Evolutionary conservation across 92 coral and sea anemone genomes (phyloP).

Genomic region (Zoanthus sociatus): DNA sequence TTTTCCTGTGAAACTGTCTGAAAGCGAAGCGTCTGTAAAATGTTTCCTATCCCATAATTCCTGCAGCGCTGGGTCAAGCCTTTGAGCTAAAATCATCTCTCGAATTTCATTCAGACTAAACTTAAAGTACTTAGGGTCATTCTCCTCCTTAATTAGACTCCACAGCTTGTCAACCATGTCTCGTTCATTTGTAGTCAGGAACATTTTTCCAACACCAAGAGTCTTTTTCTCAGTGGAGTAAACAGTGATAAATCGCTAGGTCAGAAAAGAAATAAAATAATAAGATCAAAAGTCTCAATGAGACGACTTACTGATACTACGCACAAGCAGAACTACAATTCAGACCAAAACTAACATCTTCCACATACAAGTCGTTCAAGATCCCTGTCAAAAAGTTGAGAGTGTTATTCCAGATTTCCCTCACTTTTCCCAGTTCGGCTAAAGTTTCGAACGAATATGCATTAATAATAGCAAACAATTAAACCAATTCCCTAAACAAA

Average conservation of each 20-base stretch:
- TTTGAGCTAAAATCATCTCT: constrained; percentile 75
- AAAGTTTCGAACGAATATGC: too few relatives aligned
- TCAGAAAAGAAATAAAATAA: background rate
- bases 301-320: too few relatives aligned
- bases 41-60: constrained; percentile 72
- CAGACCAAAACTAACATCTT: too few relatives aligned
- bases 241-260: constrained; percentile 75
- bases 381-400: too few relatives aligned
- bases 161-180: constrained; percentile 68
- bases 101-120: constrained; percentile 81
- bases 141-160: constrained; percentile 67
- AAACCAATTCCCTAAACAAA: too few relatives aligned
- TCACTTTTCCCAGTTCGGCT: too few relatives aligned
- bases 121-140: constrained; percentile 39
- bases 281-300: too few relatives aligned
- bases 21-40: constrained; percentile 26
- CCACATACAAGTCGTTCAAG: too few relatives aligned
- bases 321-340: too few relatives aligned
- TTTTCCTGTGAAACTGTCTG: constrained; percentile 60
- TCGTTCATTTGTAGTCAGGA: constrained; percentile 63
- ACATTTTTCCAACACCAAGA: constrained; percentile 73
- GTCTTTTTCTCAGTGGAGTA: constrained; percentile 70
- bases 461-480: too few relatives aligned
- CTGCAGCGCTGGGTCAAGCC: constrained; percentile 68
- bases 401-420: too few relatives aligned